phyloP scores from a whole-genome alignment of 2,797 vertebrate species.

The Etheostoma perlongum region DNA sequence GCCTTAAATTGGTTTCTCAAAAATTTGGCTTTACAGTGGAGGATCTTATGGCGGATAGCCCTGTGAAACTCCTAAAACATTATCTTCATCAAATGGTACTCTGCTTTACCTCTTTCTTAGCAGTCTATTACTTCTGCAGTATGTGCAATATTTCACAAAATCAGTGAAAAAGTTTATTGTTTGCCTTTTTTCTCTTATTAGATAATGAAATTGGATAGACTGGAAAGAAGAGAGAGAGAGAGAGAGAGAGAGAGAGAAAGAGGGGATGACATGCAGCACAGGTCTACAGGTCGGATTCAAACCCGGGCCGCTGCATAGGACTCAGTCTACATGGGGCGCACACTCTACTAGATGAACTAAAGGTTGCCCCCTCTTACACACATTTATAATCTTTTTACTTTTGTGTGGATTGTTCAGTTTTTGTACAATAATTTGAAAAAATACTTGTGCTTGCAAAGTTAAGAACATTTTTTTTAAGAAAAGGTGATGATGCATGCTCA shows the following conservation, averaged over 20 bases:
- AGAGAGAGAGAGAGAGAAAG: no score
- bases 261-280: no score
- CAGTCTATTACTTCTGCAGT: slow-evolving; percentile 60
- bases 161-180: background rate
- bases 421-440: slow-evolving; percentile 42
- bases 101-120: slow-evolving; percentile 43
- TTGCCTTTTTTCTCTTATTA: no score
- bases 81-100: slow-evolving; percentile 59
- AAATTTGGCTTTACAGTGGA: slow-evolving; percentile 33
- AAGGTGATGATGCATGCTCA: slow-evolving; percentile 44
- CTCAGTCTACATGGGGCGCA: no score
- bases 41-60: slow-evolving; percentile 29
- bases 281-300: no score
- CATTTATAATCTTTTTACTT: slow-evolving; percentile 23
- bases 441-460: slow-evolving; percentile 49
- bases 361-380: no score
- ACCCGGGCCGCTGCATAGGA: no score
- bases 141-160: slow-evolving; percentile 59
- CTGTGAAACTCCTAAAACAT: slow-evolving; percentile 66
- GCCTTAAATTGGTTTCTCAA: slow-evolving; percentile 44
- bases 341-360: no score
- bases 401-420: slow-evolving; percentile 55
- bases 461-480: background rate
- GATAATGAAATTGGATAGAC: no score
- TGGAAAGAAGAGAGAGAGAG: no score